Evolutionary conservation across 1,140 invertebrate species (phyloP).

Genomic region (Macrobrachium rosenbergii): DNA sequence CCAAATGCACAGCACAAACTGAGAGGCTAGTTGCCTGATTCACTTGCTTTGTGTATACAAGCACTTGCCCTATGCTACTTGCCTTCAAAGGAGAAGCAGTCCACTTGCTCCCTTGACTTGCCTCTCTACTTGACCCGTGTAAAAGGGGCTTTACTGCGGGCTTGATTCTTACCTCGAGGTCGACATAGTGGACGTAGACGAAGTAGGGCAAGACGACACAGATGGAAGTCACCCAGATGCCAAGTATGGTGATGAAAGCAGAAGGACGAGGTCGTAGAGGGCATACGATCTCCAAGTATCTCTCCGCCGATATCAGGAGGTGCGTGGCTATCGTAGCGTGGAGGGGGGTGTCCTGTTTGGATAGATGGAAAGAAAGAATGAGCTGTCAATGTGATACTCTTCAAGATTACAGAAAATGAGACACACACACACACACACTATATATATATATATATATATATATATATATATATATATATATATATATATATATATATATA

Average conservation of each 20-base stretch:
- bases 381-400: neutral
- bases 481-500: slow-evolving; percentile 11
- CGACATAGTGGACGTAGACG: slow-evolving; percentile 42
- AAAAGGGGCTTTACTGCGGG: no score
- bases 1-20: no score
- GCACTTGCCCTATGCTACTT: no score
- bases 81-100: no score
- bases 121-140: no score
- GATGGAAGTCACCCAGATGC: slow-evolving; percentile 5
- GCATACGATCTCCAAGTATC: neutral
- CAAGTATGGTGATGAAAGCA: neutral
- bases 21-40: no score
- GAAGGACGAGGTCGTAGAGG: neutral
- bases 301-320: neutral
- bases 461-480: slow-evolving; percentile 11
- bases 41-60: no score
- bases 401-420: no score
- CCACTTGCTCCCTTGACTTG: no score
- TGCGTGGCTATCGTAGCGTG: slow-evolving; percentile 34
- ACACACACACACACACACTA: no score
- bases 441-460: neutral
- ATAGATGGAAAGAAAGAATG: neutral
- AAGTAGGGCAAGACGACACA: slow-evolving; percentile 33
- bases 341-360: slow-evolving; percentile 27
- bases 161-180: slow-evolving; percentile 9